phyloP scores from a whole-genome alignment of 2,113 vertebrate species.

The Motacilla alba region DNA sequence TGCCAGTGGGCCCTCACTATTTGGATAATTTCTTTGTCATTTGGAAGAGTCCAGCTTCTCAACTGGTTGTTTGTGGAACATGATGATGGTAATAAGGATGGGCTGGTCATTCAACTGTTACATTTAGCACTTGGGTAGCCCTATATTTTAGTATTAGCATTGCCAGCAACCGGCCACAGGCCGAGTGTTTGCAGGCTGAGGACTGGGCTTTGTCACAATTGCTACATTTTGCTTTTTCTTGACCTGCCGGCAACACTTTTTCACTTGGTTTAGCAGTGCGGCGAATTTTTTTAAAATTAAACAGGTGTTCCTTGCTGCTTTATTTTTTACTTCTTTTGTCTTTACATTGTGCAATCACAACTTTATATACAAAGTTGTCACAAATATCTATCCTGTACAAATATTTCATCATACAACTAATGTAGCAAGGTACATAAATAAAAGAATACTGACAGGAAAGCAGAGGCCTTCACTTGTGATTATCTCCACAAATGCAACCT shows the following conservation, averaged over 20 bases:
- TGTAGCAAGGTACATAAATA: fast-evolving
- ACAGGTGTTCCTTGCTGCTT: neutral
- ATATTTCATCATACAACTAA: neutral
- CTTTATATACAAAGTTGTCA: neutral
- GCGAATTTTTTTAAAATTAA: neutral
- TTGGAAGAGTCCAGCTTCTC: neutral
- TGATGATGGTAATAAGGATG: neutral
- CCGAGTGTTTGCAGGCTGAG: neutral
- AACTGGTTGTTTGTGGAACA: neutral
- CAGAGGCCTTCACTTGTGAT: neutral
- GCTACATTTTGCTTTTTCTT: neutral
- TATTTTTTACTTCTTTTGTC: neutral
- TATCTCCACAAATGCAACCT: neutral
- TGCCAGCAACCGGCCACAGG: neutral
- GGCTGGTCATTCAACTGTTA: neutral
- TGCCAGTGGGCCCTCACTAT: neutral
- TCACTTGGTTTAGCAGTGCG: neutral
- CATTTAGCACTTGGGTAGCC: neutral
- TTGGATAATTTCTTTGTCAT: neutral
- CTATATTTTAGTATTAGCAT: neutral
- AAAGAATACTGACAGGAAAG: neutral
- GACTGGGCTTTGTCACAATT: neutral
- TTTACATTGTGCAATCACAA: neutral
- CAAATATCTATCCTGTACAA: neutral
- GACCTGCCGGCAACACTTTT: neutral